Evolutionary conservation across 1,140 invertebrate species (phyloP), one percentile per base, ranked within the genome.

Genomic region (Trialeurodes vaporariorum): DNA sequence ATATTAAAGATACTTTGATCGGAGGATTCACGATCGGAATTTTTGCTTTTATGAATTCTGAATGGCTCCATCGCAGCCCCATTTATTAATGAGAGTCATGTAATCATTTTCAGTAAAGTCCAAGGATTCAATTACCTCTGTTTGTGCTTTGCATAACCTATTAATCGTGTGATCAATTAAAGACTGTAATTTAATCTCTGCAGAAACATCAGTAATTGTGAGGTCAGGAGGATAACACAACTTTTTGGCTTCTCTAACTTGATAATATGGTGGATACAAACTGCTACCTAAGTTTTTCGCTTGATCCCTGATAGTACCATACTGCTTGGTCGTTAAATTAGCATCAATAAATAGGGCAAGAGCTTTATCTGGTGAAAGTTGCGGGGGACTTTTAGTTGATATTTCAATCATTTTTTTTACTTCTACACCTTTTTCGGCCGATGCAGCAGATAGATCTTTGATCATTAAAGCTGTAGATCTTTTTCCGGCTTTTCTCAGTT

Each of bases 261-360:
- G 34, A 58, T 69, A 58, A 22, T 69, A 69, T 9, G 65, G 34
- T 49, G 65, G 60, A 61, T 67, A 68, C 23, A 60, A 24, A 58
- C 67, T 58, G 12, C n/a, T 22, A 26, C 40, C 49, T 40, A 59
- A 40, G 25, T 69, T 24, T 63, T 63, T n/a, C n/a, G n/a, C n/a
- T n/a, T n/a, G n/a, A n/a, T n/a, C n/a, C n/a, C n/a, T 25, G 27
- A 67, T 61, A n/a, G 23, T 24, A 23, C 59, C 21, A 67, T 69
- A 68, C 34, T 69, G 68, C 25, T 64, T 25, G 60, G 25, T 67
- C 5, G 68, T 34, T 21, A 69, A 60, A 68, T 64, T 67, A n/a
- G 58, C 22, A 49, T 69, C 59, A 12, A 67, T 59, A 27, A 69
- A 25, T 60, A 69, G 49, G 12, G 68, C 68, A n/a, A 67, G 25